Base-by-base conservation (phyloP, 2,888 invertebrate genomes). In the Andrena minutula region DNA sequence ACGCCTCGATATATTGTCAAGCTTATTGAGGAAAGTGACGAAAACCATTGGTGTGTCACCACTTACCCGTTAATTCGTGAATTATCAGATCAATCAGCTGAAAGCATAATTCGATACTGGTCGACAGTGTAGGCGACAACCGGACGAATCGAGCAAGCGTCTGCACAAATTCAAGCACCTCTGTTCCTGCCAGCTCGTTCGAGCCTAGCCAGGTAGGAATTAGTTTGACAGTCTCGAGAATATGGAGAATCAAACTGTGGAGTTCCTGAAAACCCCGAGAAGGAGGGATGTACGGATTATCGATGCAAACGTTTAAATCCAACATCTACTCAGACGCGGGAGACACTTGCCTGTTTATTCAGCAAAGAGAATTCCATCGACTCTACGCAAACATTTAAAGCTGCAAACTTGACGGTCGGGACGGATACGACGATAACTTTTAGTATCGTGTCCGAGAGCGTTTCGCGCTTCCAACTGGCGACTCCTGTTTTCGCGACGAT, bases 331-430 rank as follows among this genome's bases (percentile, higher is more conserved):
- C 7, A n/a, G n/a, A n/a, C n/a, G n/a, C n/a, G 23, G 10, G 2
- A 41, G 74, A 74, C 75, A 60, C 75, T 79, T 80, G 89, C 92
- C 83, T 86, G 84, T 47, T 88, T 81, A 35, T 79, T 75, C 16
- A 89, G 56, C n/a, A 84, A 76, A 69, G 61, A 83, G 58, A 78
- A 86, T 63, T 91, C 75, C 20, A 91, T 82, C 66, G 93, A 83
- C 75, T 92, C 83, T 32, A 85, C 74, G 12, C 89, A 85, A 12
- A 92, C 72, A 79, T 89, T 77, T 4, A 93, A 74, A n/a, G 90
- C 90, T 41, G 85, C 66, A 70, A 93, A 85, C 75, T 93, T 92
- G 1, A 91, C 88, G 65, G 86, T 85, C 16, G 91, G 91, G 41
- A 87, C 78, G 20, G 90, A 91, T 61, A 85, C 79, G 12, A 86